A percentile compares a stretch with the other conserved stretches of the same genome.
phyloP scores from a whole-genome alignment of 2,888 invertebrate species.

The Griposia aprilina region DNA sequence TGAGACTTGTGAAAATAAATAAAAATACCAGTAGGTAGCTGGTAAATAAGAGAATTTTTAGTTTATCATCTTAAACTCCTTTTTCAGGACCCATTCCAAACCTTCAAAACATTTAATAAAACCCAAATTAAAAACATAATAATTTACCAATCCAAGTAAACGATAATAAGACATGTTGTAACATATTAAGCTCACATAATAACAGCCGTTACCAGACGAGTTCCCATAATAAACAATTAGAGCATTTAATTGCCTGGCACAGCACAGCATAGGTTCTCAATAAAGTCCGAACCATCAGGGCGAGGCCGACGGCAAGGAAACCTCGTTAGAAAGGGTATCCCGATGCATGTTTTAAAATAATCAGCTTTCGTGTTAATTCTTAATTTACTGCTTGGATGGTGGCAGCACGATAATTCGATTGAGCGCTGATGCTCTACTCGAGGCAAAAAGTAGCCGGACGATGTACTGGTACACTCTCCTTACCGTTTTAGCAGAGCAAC shows the following conservation, averaged over 20 bases:
- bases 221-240: conserved; percentile 56
- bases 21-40: neutral
- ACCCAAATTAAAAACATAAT: conserved; percentile 12
- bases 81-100: neutral
- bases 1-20: neutral
- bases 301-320: conserved; percentile 71
- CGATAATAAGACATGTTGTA: conserved; percentile 14
- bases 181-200: conserved; percentile 17
- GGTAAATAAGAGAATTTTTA: neutral
- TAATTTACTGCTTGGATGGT: conserved; percentile 89
- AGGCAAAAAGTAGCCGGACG: conserved; percentile 83
- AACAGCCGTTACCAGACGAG: conserved; percentile 13
- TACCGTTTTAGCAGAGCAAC: conserved; percentile 52
- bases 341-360: conserved; percentile 90
- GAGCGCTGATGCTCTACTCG: conserved; percentile 76
- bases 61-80: neutral
- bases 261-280: conserved; percentile 55
- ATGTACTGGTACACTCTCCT: conserved; percentile 57
- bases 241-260: conserved; percentile 54
- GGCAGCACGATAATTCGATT: conserved; percentile 85
- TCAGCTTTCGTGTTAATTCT: conserved; percentile 88
- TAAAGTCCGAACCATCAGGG: conserved; percentile 60
- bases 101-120: neutral
- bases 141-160: conserved; percentile 16
- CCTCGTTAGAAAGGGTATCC: conserved; percentile 87